A percentile compares a stretch with the other conserved stretches of the same genome.
These are phyloP conservation scores for Macheiramphus alcinus DNA, from an alignment of 2,113 vertebrate species.

Conservation along the genomic window DNA sequence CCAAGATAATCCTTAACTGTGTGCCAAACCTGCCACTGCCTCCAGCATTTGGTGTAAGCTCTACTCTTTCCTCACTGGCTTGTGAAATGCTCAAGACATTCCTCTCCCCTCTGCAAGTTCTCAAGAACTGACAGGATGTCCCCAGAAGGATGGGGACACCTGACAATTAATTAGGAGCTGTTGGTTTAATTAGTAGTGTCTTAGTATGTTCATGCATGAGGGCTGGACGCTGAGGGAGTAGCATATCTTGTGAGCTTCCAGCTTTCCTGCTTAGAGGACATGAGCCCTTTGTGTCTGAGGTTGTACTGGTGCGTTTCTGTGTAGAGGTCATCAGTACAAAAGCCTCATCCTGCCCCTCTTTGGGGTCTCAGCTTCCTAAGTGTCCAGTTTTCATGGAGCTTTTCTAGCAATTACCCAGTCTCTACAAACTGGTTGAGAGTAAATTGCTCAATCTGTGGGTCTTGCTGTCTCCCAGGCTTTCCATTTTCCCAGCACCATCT, in stretches of 20 bases:
- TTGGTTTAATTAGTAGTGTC: constrained; percentile 33
- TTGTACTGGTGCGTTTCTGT: not conserved
- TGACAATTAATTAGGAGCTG: constrained; percentile 38
- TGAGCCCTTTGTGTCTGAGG: not conserved
- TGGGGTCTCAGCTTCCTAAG: not conserved
- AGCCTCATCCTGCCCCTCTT: not conserved
- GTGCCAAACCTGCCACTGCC: not conserved
- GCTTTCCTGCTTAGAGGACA: not conserved
- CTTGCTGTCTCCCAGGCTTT: not conserved
- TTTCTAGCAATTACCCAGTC: not conserved
- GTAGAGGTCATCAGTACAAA: not conserved
- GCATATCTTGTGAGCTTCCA: not conserved
- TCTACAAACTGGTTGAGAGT: not conserved
- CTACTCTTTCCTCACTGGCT: not conserved
- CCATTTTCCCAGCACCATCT: not conserved
- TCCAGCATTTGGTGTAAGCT: not conserved
- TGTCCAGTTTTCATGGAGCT: not conserved
- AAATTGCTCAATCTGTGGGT: not conserved
- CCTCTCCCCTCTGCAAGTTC: no score
- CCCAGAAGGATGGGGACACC: constrained; percentile 14
- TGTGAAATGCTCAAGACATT: not conserved
- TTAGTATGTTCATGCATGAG: not conserved
- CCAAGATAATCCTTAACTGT: not conserved
- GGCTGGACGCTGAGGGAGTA: not conserved
- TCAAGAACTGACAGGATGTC: not conserved